Percentiles rank a stretch among this genome's conserved stretches.
Conservation (phyloP, 2,797 vertebrate genomes). For the Rachycentron canadum region DNA sequence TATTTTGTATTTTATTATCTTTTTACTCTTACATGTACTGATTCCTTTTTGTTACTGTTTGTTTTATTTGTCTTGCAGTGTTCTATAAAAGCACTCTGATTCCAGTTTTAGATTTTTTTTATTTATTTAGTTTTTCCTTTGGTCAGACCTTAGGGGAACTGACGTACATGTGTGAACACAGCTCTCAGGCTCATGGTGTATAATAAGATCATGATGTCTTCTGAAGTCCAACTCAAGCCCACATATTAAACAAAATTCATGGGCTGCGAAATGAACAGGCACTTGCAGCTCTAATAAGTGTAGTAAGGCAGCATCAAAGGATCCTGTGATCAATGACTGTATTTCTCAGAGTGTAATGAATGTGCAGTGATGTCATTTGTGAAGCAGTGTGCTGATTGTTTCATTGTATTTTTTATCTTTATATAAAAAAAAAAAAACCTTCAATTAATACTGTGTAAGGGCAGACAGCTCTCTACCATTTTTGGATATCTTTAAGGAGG, state of each 20-base stretch:
- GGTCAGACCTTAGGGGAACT: not conserved
- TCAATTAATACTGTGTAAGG: slow-evolving; percentile 13
- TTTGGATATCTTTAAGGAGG: not conserved
- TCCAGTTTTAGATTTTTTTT: not conserved
- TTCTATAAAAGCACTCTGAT: not conserved
- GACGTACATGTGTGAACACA: not conserved
- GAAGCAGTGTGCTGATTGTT: not conserved
- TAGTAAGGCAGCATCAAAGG: slow-evolving; percentile 32
- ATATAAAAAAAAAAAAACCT: not conserved
- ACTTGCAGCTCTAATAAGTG: slow-evolving; percentile 15
- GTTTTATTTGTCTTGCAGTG: not conserved
- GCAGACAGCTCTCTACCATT: not conserved
- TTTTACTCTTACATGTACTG: not conserved
- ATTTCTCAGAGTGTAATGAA: slow-evolving; percentile 29
- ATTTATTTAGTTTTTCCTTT: not conserved
- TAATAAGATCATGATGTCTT: slow-evolving; percentile 10
- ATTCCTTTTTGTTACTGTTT: not conserved
- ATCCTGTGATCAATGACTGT: slow-evolving; percentile 31
- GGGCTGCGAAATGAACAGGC: slow-evolving; percentile 17
- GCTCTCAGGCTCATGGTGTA: not conserved
- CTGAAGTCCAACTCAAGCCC: slow-evolving; percentile 14
- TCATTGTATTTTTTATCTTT: slow-evolving; percentile 28
- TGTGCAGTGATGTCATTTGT: not conserved
- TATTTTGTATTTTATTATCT: not conserved
- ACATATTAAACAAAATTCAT: slow-evolving; percentile 17